Conservation (phyloP, 2,113 vertebrate species). For the Bagarius yarrelli region DNA sequence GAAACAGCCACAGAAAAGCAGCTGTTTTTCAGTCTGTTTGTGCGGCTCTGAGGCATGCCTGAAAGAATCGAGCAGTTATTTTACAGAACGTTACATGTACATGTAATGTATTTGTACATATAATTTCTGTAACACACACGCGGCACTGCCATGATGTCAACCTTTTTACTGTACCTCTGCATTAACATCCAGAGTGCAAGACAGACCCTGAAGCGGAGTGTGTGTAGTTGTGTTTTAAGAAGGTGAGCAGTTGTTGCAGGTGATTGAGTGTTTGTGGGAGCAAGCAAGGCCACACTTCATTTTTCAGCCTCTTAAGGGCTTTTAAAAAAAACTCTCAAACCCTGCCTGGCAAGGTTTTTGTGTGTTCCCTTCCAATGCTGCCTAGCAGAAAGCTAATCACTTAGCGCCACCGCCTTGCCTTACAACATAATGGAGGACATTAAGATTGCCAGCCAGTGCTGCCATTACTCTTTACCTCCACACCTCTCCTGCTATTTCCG, state of each 20-base stretch:
- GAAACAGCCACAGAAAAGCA: too few species aligned
- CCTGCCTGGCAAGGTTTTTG: conserved; percentile 2
- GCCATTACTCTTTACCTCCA: conserved; percentile 30
- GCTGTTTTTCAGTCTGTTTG: too few species aligned
- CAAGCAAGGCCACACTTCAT: conserved; percentile 28
- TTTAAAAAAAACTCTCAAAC: conserved; percentile 31
- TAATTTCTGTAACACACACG: neutral
- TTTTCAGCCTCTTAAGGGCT: conserved; percentile 43
- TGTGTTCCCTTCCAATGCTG: conserved; percentile 14
- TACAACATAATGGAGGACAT: conserved; percentile 45
- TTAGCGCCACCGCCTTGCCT: conserved; percentile 27
- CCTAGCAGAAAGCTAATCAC: conserved; percentile 49
- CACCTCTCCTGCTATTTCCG: neutral
- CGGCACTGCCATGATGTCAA: neutral
- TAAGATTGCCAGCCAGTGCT: conserved; percentile 25
- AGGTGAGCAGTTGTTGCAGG: neutral
- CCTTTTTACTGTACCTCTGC: neutral
- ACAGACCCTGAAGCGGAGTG: neutral
- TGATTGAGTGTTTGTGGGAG: conserved; percentile 34
- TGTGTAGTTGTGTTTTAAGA: neutral
- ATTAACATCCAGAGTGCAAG: neutral
- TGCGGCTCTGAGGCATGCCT: too few species aligned
- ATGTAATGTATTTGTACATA: neutral
- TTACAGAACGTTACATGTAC: too few species aligned
- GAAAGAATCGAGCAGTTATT: too few species aligned